Percentiles rank a stretch among this genome's conserved stretches.
phyloP scores from a whole-genome alignment of 2,113 vertebrate species.

The Butorides virescens region DNA sequence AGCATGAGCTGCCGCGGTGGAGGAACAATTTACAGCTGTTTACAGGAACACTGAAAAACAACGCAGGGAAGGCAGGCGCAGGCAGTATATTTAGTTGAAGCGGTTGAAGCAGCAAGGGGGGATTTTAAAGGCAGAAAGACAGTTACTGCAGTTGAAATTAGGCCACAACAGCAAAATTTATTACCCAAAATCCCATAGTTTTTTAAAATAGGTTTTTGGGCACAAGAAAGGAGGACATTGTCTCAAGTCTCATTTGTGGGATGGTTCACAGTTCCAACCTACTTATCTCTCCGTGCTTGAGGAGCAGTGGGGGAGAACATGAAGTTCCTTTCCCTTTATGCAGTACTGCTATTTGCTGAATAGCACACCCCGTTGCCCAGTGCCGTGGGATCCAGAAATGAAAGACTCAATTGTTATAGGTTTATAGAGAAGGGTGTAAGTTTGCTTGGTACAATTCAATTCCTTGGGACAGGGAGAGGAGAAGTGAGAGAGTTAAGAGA shows the following conservation, averaged over 20 bases:
- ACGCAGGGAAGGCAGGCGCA: background rate
- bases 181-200: background rate
- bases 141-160: background rate
- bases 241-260: background rate
- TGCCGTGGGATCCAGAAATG: background rate
- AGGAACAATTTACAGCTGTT: constrained; percentile 13
- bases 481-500: background rate
- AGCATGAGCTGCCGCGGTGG: background rate
- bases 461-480: background rate
- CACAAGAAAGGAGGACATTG: background rate
- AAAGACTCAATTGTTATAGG: background rate
- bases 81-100: background rate
- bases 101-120: background rate
- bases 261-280: background rate
- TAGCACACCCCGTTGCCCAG: background rate
- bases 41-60: background rate
- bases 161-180: background rate
- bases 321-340: constrained; percentile 5
- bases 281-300: background rate
- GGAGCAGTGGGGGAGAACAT: background rate
- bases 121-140: background rate
- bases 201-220: background rate
- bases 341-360: constrained; percentile 12
- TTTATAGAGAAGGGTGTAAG: background rate
- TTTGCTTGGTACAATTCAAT: background rate